phyloP scores from a whole-genome alignment of 2,113 vertebrate species.

The Scopus umbretta region DNA sequence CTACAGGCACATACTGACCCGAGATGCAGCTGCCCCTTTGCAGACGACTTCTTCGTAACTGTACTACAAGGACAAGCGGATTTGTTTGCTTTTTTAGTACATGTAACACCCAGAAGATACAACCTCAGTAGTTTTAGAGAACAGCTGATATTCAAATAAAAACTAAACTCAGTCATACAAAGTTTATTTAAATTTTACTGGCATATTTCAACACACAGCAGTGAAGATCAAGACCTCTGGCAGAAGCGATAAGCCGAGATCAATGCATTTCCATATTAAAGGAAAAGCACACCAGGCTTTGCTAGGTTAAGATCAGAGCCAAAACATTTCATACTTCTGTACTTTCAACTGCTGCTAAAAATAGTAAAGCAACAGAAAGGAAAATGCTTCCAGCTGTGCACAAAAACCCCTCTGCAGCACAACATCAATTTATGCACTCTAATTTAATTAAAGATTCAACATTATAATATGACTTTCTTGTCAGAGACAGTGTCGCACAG shows the following conservation, averaged over 20 bases:
- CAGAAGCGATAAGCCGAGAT: not conserved
- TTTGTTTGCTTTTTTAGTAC: not conserved
- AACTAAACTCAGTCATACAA: not conserved
- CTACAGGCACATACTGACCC: not conserved
- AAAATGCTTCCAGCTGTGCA: constrained; percentile 43
- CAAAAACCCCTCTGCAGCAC: constrained; percentile 43
- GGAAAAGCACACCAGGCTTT: not conserved
- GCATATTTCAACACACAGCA: not conserved
- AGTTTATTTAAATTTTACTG: not conserved
- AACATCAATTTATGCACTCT: constrained; percentile 39
- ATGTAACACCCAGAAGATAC: not conserved
- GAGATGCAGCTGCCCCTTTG: not conserved
- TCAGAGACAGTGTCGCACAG: not conserved
- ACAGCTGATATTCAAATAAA: not conserved
- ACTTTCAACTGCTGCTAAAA: constrained; percentile 57
- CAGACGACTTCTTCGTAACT: not conserved
- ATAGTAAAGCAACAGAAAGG: constrained; percentile 35
- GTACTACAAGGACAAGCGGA: not conserved
- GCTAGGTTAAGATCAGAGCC: constrained; percentile 26
- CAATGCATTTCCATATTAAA: not conserved
- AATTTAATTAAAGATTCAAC: constrained; percentile 52
- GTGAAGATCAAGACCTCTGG: not conserved
- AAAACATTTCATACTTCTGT: constrained; percentile 37
- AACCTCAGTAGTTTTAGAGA: not conserved
- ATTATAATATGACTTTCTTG: constrained; percentile 16